Conservation (phyloP, 1,140 invertebrate genomes). For the Coptotermes formosanus region DNA sequence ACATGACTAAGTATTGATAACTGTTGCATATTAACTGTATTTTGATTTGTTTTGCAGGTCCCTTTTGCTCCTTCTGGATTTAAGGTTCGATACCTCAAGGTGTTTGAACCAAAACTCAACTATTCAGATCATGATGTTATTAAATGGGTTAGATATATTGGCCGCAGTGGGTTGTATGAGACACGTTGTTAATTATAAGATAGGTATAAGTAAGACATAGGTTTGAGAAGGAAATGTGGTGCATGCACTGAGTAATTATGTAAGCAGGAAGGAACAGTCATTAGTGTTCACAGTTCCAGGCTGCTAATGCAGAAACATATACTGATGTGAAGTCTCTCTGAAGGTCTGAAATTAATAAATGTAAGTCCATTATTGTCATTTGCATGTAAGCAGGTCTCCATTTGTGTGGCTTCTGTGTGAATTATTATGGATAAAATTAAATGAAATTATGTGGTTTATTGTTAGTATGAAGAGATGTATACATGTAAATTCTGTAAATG, state of each 20-base stretch:
- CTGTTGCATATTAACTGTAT: neutral
- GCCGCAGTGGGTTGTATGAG: slow-evolving; percentile 97
- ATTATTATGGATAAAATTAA: neutral
- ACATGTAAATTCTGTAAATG: neutral
- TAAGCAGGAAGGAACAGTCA: neutral
- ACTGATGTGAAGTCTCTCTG: neutral
- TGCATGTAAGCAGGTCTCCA: neutral
- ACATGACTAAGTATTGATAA: neutral
- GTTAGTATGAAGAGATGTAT: neutral
- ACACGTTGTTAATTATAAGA: slow-evolving; percentile 81
- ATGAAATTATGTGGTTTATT: neutral
- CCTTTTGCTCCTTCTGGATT: slow-evolving; percentile 97
- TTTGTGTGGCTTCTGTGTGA: neutral
- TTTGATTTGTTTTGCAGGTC: slow-evolving; percentile 54
- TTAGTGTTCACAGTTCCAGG: neutral
- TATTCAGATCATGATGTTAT: slow-evolving; percentile 99
- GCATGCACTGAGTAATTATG: neutral
- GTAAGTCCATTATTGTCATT: neutral
- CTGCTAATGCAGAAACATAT: neutral
- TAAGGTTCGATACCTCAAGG: slow-evolving; percentile 98
- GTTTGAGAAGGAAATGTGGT: neutral
- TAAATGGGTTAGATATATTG: slow-evolving; percentile 99
- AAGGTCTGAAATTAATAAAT: neutral
- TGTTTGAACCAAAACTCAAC: slow-evolving; percentile 99
- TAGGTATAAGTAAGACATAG: neutral